Evolutionary conservation across 1,140 invertebrate genomes (phyloP).

Genomic region (Drosophila cardini): DNA sequence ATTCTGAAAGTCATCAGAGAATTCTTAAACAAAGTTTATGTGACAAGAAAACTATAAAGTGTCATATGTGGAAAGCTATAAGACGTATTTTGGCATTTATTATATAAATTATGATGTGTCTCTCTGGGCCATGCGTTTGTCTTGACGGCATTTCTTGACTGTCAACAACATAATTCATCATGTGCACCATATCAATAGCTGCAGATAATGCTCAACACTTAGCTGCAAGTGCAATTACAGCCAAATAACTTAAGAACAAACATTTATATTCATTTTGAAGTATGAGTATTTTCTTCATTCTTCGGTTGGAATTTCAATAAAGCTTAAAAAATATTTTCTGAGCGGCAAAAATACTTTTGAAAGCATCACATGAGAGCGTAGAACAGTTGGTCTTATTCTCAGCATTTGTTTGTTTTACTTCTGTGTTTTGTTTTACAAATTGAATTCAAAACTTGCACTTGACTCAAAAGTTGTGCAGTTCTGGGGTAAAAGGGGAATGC

Average conservation of each 20-base stretch:
- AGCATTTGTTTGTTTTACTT: slow-evolving; percentile 10
- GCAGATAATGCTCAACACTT: neutral
- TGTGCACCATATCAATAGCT: too few relatives aligned
- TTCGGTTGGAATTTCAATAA: slow-evolving; percentile 44
- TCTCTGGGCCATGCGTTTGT: neutral
- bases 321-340: slow-evolving; percentile 19
- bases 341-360: slow-evolving; percentile 4
- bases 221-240: slow-evolving; percentile 25
- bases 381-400: slow-evolving; percentile 1
- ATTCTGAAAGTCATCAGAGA: neutral
- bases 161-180: slow-evolving; percentile 4
- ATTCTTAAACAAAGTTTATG: neutral
- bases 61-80: neutral
- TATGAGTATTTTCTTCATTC: slow-evolving; percentile 8
- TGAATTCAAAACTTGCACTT: slow-evolving; percentile 34
- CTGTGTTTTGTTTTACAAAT: slow-evolving; percentile 13
- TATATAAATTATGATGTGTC: neutral
- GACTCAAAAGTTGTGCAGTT: slow-evolving; percentile 2
- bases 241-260: neutral
- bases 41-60: neutral
- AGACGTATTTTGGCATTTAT: neutral
- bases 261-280: slow-evolving; percentile 19
- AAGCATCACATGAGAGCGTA: slow-evolving; percentile 2
- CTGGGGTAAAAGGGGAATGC: neutral
- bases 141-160: slow-evolving; percentile 6